Evolutionary conservation across 30 jellyfish, hydroid and myxozoan species (phyloP).

Genomic region (Chrysaora quinquecirrha): DNA sequence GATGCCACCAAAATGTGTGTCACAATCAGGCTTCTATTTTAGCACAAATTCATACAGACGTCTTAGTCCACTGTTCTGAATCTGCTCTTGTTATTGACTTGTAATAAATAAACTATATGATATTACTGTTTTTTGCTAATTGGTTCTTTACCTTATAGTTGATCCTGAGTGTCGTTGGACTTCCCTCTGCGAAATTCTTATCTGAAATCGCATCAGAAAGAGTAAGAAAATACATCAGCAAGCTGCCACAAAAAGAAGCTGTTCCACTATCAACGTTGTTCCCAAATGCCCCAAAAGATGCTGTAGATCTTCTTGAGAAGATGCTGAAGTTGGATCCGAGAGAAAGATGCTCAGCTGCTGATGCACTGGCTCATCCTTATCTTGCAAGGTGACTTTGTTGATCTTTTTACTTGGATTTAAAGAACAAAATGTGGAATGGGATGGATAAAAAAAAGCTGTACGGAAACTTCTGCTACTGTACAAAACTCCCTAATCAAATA

Average conservation of each 20-base stretch:
- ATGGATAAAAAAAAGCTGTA: no score
- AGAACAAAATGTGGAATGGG: neutral
- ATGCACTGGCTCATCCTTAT: constrained; percentile 78
- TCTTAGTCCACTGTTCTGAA: no score
- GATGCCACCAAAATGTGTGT: no score
- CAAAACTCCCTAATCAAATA: no score
- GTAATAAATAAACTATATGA: neutral
- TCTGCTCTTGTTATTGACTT: neutral
- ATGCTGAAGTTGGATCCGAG: constrained; percentile 90
- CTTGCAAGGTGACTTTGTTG: constrained; percentile 53
- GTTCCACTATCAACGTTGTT: constrained; percentile 74
- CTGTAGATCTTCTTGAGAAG: constrained; percentile 61
- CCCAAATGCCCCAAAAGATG: constrained; percentile 77
- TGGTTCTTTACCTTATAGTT: constrained; percentile 43
- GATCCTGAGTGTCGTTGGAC: constrained; percentile 93
- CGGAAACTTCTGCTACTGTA: no score
- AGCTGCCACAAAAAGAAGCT: constrained; percentile 94
- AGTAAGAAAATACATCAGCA: constrained; percentile 80
- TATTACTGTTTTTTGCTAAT: neutral
- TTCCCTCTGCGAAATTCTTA: constrained; percentile 88
- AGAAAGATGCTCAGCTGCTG: constrained; percentile 65
- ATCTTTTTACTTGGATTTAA: no score
- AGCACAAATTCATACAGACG: no score
- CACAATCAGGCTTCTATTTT: no score
- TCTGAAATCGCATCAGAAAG: constrained; percentile 90